phyloP scores from a whole-genome alignment of 1,140 invertebrate genomes.

The Diplogasteroides magnus region DNA sequence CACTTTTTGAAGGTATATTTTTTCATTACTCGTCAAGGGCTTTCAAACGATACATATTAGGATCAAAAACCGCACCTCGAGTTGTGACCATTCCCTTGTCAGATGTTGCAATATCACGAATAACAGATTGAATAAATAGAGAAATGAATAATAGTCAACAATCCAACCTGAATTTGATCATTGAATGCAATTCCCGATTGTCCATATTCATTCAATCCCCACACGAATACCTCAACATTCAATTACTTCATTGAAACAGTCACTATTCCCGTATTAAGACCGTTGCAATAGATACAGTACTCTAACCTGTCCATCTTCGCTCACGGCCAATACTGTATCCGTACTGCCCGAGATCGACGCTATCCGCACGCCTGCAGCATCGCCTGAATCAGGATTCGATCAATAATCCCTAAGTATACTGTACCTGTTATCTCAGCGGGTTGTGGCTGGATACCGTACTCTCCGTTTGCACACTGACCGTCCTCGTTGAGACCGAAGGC shows the following conservation, averaged over 20 bases:
- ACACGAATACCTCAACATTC: neutral
- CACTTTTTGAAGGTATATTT: too few species aligned
- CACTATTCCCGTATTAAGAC: too few species aligned
- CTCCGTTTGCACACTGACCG: conserved; percentile 29
- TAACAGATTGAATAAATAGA: too few species aligned
- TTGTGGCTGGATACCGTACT: conserved; percentile 19
- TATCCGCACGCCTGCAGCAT: conserved; percentile 15
- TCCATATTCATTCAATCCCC: neutral
- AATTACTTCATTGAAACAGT: too few species aligned
- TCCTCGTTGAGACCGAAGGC: conserved; percentile 32
- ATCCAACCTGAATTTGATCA: neutral
- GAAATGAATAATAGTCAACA: neutral
- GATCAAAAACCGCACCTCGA: too few species aligned
- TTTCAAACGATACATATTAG: too few species aligned
- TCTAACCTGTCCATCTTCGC: neutral
- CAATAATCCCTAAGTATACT: neutral
- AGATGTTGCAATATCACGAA: too few species aligned
- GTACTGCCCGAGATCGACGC: conserved; percentile 22
- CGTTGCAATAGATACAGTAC: too few species aligned
- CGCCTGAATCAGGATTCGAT: conserved; percentile 9
- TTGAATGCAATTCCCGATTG: neutral
- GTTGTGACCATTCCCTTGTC: too few species aligned
- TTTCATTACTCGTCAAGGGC: too few species aligned
- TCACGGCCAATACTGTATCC: conserved; percentile 24
- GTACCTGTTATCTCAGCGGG: neutral